Base-by-base conservation (phyloP, 2,888 invertebrate species). In the Druceiella hillmani region DNA sequence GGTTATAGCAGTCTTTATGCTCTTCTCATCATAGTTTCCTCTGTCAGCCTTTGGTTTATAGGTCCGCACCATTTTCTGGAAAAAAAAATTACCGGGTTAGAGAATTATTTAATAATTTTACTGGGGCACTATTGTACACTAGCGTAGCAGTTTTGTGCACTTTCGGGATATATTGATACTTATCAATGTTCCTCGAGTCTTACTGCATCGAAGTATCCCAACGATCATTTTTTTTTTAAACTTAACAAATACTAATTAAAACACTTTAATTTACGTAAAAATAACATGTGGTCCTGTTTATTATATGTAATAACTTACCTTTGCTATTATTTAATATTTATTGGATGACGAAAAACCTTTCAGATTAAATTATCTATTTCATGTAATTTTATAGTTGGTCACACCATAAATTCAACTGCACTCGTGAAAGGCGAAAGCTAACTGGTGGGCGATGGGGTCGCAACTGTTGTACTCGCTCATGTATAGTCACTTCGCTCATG, bases 11-110 rank as follows among this genome's bases (percentile, higher is more conserved):
- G 36, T 24, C 33, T 47, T 29, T 26, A 45, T 44, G 40, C 40
- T 44, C 40, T 47, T 44, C 44, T 47, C 44, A 34, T 45, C 42
- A 25, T 45, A 42, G 41, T 44, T 32, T 41, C 33, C 45, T 38
- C 43, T 42, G 36, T 45, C 40, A 31, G 42, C 43, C 33, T 41
- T 46, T 27, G 28, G 42, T 40, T 39, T 42, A 10, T 42, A 36
- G 15, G 28, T 40, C 25, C 38, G 39, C 29, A 45, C 39, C 42
- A 38, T 38, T 38, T 38, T 38, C 38, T 38, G 28, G 30, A 38
- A 38, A 36, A 28, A 28, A 36, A 17, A 20, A 27, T 27, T 20
- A 35, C 12, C 20, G 30, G 27, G 36, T 35, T 17, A 16, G 28
- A 24, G 32, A 36, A 34, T 36, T 40, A 36, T n/a, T n/a, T n/a